Evolutionary conservation across 2,888 invertebrate genomes (phyloP).

Genomic region (Sinopyrophorus schimmeli): DNA sequence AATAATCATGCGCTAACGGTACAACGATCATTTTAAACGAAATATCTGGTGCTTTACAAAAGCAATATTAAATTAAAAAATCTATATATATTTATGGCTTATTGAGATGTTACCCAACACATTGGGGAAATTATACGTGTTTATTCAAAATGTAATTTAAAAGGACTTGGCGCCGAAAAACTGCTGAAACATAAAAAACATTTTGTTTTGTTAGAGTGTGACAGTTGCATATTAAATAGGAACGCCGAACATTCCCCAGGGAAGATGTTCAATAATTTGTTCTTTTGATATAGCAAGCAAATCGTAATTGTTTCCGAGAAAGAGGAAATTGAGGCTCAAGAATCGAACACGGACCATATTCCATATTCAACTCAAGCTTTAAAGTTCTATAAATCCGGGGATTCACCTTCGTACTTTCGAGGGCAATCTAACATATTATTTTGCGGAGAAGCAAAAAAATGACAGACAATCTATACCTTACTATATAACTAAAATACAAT

Average conservation of each 20-base stretch:
- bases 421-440: constrained; percentile 28
- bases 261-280: constrained; percentile 25
- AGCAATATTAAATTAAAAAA: too few species aligned
- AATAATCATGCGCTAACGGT: too few species aligned
- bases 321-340: constrained; percentile 30
- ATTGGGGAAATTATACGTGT: too few species aligned
- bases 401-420: constrained; percentile 30
- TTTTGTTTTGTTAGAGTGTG: constrained; percentile 18
- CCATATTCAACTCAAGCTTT: constrained; percentile 32
- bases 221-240: constrained; percentile 14
- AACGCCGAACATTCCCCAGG: constrained; percentile 18
- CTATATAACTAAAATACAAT: constrained; percentile 44
- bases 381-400: constrained; percentile 30
- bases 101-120: too few species aligned
- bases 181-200: too few species aligned
- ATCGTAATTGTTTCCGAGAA: constrained; percentile 30
- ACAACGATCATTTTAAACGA: too few species aligned
- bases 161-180: too few species aligned
- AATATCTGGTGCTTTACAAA: too few species aligned
- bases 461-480: constrained; percentile 43
- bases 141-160: too few species aligned
- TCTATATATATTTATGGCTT: too few species aligned
- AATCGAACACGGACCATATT: constrained; percentile 29
- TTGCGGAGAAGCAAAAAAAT: constrained; percentile 45
- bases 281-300: constrained; percentile 30